Base-by-base conservation (phyloP, 2,113 vertebrate species). In the Noturus placidus region DNA sequence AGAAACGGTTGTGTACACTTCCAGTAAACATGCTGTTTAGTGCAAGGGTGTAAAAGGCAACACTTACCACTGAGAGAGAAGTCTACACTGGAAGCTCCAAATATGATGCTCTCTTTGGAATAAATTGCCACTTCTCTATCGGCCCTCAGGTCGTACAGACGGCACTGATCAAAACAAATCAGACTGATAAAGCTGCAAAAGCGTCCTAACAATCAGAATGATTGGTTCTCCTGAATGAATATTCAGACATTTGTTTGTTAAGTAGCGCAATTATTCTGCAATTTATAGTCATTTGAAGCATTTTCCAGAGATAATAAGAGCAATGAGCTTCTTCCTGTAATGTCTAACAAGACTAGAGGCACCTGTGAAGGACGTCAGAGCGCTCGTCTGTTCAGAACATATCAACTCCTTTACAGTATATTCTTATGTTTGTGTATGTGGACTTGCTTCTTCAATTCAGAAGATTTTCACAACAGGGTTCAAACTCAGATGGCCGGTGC, bases 71-170 rank as follows among this genome's bases (percentile, higher is more conserved):
- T 99, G 91, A 99, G 97, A 78, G 98, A 99, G 95, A 99, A 99
- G 94, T 99, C 98, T 91, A 99, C 97, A 35, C 97, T 99, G 87
- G 98, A 99, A 2, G 97, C 97, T 79, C 98, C 98, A 89, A 99
- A 99, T 93, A 99, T 99, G 91, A 99, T 99, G 93, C 98, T 99
- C 89, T 99, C 98, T 92, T 99, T 99, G 92, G 98, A 98, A 92
- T 99, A 99, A 93, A 99, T 97, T 42, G 98, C 98, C 30, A 99
- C 98, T 94, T 99, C 98, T 94, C 98, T 96, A 93, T 99, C 98
- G 14, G 98, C 98, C 90, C 98, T 96, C 69, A 99, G 95, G 93
- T 99, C 98, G 84, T 97, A 99, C 19, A 99, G 95, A 72, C 98
- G 97, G 91, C 98, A 99, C 98, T 99, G 92, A 91, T 98, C 91